phyloP scores from a whole-genome alignment of 2,888 invertebrate genomes.

The Ashinkailepas kermadecensis region DNA sequence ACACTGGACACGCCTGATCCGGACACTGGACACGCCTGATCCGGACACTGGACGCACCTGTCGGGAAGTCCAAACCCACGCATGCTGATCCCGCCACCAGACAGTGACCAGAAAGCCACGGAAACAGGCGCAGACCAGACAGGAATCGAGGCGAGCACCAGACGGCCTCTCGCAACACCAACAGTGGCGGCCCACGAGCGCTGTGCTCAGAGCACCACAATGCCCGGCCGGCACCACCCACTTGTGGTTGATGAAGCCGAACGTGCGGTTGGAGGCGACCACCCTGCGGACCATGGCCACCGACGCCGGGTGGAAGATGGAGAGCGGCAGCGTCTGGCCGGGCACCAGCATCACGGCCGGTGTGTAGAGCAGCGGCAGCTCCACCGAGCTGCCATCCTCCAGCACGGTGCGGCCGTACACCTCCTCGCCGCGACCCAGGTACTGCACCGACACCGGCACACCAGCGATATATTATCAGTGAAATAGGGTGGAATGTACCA shows the following conservation, averaged over 20 bases:
- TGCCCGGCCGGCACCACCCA: conserved; percentile 28
- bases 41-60: too few relatives aligned
- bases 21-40: too few relatives aligned
- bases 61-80: too few relatives aligned
- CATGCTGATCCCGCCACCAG: too few relatives aligned
- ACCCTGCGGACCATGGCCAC: conserved; percentile 53
- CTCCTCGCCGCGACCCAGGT: conserved; percentile 53
- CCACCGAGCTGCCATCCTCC: conserved; percentile 46
- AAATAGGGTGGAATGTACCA: background rate
- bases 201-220: too few relatives aligned
- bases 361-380: conserved; percentile 53
- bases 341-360: conserved; percentile 62
- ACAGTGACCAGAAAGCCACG: background rate
- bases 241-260: conserved; percentile 54
- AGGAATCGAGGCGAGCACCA: too few relatives aligned
- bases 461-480: background rate
- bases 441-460: conserved; percentile 41
- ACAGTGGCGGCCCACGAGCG: too few relatives aligned
- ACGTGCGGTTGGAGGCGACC: conserved; percentile 54
- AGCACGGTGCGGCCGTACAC: conserved; percentile 58
- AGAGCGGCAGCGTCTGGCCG: conserved; percentile 69
- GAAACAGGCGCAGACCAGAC: background rate
- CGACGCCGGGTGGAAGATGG: conserved; percentile 50
- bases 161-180: too few relatives aligned
- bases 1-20: too few relatives aligned